Base-by-base conservation (phyloP, 1,140 invertebrate genomes). In the Bombus pascuorum region DNA sequence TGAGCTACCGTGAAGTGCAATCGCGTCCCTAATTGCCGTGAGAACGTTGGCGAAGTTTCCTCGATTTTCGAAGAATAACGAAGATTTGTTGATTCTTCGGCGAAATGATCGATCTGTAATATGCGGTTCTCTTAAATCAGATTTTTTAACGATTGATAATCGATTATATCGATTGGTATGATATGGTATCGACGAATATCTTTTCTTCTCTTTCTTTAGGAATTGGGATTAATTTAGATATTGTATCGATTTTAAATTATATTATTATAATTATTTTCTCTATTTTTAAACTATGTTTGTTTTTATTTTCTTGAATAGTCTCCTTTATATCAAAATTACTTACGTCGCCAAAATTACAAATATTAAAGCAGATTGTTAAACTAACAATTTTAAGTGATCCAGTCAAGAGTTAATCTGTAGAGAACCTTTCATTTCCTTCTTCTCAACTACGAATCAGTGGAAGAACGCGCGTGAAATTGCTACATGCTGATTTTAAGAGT, bases 401-500 rank as follows among this genome's bases (percentile, higher is more conserved):
- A 70, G 79, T 70, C 39, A 59, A 81, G 66, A n/a, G 34, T 42
- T 70, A 47, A 86, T 68, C 39, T 44, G 80, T 59, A 71, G 12
- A 73, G 79, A 59, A 74, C 59, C 86, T 42, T 66, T 53, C 70
- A 78, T 81, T 87, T 70, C 78, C 75, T 39, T 34, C 2, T 44
- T 65, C 42, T 68, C 68, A 25, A 44, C 25, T 47, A 76, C 62
- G 79, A 65, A 81, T 74, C 70, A 42, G 53, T 37, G 73, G 75
- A 37, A 74, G 71, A 87, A 44, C 28, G n/a, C 42, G 53, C 37
- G 37, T 53, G 86, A 82, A 81, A 74, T 83, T 81, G 37, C 34
- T 53, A 77, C 53, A n/a, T 87, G 75, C 65, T 37, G 37, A 83
- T 87, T 87, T 83, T 75, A 59, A 71, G n/a, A 44, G 53, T 32